Evolutionary conservation across 2,797 vertebrate genomes (phyloP).

Genomic region (Helostoma temminkii): DNA sequence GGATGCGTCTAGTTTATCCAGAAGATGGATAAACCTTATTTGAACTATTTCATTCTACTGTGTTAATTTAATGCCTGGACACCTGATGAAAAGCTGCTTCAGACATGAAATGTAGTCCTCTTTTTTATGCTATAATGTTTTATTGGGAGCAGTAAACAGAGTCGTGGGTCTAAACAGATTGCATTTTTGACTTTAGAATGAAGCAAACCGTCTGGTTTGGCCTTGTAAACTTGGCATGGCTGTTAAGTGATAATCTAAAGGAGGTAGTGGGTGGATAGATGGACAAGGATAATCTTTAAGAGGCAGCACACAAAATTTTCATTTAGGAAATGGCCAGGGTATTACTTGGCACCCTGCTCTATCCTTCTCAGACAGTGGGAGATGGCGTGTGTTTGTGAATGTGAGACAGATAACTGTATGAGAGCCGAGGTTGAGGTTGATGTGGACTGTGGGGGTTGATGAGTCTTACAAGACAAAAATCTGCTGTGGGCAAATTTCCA

Average conservation of each 20-base stretch:
- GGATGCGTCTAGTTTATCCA: too few species aligned
- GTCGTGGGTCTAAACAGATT: too few species aligned
- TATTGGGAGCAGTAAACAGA: too few species aligned
- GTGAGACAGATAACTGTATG: conserved; percentile 28
- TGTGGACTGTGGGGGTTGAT: too few species aligned
- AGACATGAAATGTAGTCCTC: too few species aligned
- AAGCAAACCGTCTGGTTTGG: conserved; percentile 22
- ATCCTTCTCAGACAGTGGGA: conserved; percentile 51
- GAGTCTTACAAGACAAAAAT: conserved; percentile 45
- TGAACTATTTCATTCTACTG: too few species aligned
- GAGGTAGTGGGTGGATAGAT: conserved; percentile 31
- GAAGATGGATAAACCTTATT: too few species aligned
- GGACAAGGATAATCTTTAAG: conserved; percentile 58
- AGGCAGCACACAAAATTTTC: conserved; percentile 58
- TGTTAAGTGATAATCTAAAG: conserved; percentile 32
- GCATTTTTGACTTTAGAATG: conserved; percentile 7
- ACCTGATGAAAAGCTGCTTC: too few species aligned
- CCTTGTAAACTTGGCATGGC: conserved; percentile 40
- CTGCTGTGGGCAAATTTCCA: conserved; percentile 59
- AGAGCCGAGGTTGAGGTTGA: conserved; percentile 6
- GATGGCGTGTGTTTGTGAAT: conserved; percentile 10
- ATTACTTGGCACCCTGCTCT: conserved; percentile 56
- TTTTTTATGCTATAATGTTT: too few species aligned
- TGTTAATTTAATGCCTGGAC: too few species aligned
- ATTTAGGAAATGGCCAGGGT: conserved; percentile 66